phyloP scores from a whole-genome alignment of 2,888 invertebrate species.

The Pardosa pseudoannulata region DNA sequence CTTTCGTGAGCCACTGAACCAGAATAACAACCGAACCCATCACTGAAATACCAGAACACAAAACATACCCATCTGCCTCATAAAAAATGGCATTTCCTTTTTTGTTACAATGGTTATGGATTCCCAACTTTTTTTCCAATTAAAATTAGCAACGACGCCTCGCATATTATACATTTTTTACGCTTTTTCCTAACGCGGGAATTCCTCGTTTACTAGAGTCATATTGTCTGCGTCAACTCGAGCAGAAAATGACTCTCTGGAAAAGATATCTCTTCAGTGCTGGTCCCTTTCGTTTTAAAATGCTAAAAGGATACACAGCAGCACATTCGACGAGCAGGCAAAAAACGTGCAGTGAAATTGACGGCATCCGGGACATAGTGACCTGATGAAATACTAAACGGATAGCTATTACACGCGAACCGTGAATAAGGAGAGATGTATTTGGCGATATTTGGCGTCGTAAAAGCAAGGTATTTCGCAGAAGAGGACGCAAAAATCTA shows the following conservation, averaged over 20 bases:
- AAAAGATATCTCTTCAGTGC: not conserved
- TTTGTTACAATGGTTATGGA: too few species aligned
- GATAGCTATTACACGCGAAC: slow-evolving; percentile 13
- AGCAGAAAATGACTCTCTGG: not conserved
- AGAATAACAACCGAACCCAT: too few species aligned
- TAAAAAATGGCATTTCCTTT: too few species aligned
- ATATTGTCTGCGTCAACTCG: not conserved
- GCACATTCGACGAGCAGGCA: not conserved
- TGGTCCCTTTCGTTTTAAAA: not conserved
- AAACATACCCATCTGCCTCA: too few species aligned
- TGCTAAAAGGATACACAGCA: not conserved
- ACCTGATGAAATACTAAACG: slow-evolving; percentile 65
- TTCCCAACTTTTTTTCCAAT: too few species aligned
- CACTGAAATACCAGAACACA: too few species aligned
- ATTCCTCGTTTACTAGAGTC: too few species aligned
- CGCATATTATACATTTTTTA: too few species aligned
- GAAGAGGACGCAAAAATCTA: too few species aligned
- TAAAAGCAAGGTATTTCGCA: not conserved
- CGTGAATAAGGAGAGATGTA: slow-evolving; percentile 21
- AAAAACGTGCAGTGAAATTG: slow-evolving; percentile 11
- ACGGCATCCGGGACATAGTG: slow-evolving; percentile 52
- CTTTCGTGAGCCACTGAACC: too few species aligned
- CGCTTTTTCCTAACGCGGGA: too few species aligned
- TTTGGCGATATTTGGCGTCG: not conserved
- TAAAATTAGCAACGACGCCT: too few species aligned